These are phyloP conservation scores for Plecturocebus donacophilus DNA, from an alignment of 2,113 vertebrate genomes.

Conservation along the genomic window DNA sequence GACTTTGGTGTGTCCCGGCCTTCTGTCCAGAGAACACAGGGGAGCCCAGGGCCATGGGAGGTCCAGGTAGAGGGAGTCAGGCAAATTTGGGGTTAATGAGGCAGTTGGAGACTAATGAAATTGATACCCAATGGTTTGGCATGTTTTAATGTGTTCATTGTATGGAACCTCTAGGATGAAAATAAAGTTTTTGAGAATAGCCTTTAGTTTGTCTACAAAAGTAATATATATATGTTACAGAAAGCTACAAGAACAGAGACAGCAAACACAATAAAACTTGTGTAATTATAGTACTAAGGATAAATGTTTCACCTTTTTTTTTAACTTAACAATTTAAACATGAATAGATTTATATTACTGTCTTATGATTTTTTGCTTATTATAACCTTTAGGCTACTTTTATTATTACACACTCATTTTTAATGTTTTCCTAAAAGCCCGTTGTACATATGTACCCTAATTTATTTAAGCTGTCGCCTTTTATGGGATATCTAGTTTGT, in stretches of 20 bases:
- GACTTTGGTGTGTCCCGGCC: not conserved
- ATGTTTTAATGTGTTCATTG: not conserved
- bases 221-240: not conserved
- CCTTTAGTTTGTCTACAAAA: not conserved
- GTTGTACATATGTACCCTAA: not conserved
- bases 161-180: not conserved
- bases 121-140: not conserved
- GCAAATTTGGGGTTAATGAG: not conserved
- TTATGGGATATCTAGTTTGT: not conserved
- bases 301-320: not conserved
- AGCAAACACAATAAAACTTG: not conserved
- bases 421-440: not conserved
- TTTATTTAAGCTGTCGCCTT: not conserved
- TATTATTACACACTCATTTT: not conserved
- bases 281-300: not conserved
- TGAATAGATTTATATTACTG: not conserved
- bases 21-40: not conserved
- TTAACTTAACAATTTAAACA: conserved; percentile 15
- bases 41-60: not conserved
- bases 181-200: not conserved
- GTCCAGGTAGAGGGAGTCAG: not conserved
- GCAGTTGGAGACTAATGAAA: not conserved
- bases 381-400: not conserved
- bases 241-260: not conserved
- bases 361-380: not conserved